Evolutionary conservation across 37 sponge, comb jelly and placozoan genomes (phyloP).

Genomic region (Haliclona indistincta): DNA sequence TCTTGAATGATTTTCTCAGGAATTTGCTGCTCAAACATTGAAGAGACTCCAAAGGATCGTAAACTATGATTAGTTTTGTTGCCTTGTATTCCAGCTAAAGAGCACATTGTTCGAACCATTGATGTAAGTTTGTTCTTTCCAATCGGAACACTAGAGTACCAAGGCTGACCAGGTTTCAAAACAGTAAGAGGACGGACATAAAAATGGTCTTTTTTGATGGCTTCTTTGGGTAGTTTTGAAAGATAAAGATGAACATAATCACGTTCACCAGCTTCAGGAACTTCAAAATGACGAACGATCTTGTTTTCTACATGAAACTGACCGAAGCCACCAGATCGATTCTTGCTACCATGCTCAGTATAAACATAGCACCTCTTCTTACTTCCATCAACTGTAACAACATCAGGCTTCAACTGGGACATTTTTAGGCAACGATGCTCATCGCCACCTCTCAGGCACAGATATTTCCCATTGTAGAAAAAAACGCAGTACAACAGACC

Average conservation of each 20-base stretch:
- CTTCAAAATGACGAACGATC: conserved; percentile 9
- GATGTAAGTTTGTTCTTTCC: conserved; percentile 20
- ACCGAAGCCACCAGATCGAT: conserved; percentile 12
- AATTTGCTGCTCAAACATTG: background rate
- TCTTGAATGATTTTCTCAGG: conserved; percentile 17
- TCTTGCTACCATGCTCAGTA: conserved; percentile 33
- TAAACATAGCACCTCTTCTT: background rate
- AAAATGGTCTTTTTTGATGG: background rate
- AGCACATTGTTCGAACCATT: conserved; percentile 2
- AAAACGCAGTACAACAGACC: conserved; percentile 26
- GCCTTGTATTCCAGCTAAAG: background rate
- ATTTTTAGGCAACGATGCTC: conserved; percentile 31
- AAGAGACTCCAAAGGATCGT: conserved; percentile 11
- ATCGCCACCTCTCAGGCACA: conserved; percentile 41
- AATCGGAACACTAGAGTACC: conserved; percentile 8
- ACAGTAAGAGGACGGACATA: background rate
- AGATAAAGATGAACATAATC: background rate
- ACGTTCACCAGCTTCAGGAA: background rate
- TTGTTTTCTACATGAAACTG: conserved; percentile 12
- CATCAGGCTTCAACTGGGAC: conserved; percentile 26
- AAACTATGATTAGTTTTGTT: conserved; percentile 13
- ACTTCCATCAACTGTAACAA: conserved; percentile 3
- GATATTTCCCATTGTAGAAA: conserved; percentile 42
- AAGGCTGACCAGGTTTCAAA: background rate
- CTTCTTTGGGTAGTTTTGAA: background rate